A percentile compares a stretch with the other conserved stretches of the same genome.
These are phyloP conservation scores for Hylaea fasciaria DNA, from an alignment of 2,888 invertebrate species.

Conservation along the genomic window DNA sequence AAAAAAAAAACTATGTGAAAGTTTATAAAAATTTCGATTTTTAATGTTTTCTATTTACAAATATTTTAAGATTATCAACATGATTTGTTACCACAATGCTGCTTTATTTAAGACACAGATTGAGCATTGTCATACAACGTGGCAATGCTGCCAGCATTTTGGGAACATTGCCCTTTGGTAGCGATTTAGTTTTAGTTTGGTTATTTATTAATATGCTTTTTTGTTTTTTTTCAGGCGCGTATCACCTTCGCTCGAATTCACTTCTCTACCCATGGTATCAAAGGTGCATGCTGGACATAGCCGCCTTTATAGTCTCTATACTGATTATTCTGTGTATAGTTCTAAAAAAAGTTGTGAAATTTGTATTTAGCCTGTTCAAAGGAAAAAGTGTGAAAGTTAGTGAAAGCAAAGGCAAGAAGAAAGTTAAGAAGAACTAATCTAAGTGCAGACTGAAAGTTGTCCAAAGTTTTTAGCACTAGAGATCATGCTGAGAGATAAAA, in stretches of 20 bases:
- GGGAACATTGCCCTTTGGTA: too few relatives aligned
- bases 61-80: too few relatives aligned
- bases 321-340: slow-evolving; percentile 35
- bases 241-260: slow-evolving; percentile 58
- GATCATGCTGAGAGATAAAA: neutral
- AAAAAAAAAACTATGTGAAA: too few relatives aligned
- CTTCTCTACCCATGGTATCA: slow-evolving; percentile 60
- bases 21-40: too few relatives aligned
- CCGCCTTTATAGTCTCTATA: slow-evolving; percentile 41
- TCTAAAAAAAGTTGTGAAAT: slow-evolving; percentile 31
- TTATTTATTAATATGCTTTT: neutral
- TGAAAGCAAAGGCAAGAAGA: slow-evolving; percentile 14
- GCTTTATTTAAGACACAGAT: too few relatives aligned
- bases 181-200: too few relatives aligned
- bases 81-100: too few relatives aligned
- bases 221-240: slow-evolving; percentile 51
- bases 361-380: slow-evolving; percentile 4
- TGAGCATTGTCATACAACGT: too few relatives aligned
- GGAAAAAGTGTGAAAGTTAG: neutral
- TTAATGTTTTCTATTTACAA: too few relatives aligned
- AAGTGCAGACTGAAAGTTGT: too few relatives aligned
- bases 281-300: slow-evolving; percentile 60
- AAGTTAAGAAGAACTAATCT: slow-evolving; percentile 27
- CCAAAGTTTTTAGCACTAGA: neutral
- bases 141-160: too few relatives aligned